Evolutionary conservation across 2,888 invertebrate genomes (phyloP).

Genomic region (Monochamus alternatus): DNA sequence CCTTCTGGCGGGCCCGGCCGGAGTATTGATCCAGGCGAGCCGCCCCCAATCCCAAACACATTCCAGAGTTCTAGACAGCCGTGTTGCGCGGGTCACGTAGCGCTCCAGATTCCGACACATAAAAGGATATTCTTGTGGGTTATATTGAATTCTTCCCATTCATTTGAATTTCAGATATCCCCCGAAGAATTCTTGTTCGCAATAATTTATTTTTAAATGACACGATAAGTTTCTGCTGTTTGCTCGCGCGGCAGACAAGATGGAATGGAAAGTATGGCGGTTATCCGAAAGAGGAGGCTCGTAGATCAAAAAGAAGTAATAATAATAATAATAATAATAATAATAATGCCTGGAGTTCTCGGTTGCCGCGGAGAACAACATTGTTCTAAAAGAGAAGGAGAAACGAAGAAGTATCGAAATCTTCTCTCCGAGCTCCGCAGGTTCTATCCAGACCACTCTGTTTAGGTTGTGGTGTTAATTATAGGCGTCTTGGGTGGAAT

Average conservation of each 20-base stretch:
- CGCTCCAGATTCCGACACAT: slow-evolving; percentile 37
- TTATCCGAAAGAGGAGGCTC: slow-evolving; percentile 1
- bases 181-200: slow-evolving; percentile 14
- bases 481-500: too few relatives aligned
- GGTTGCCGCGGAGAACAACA: too few relatives aligned
- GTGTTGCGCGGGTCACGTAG: slow-evolving; percentile 36
- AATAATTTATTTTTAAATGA: slow-evolving; percentile 32
- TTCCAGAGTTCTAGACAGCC: slow-evolving; percentile 14
- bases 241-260: not conserved
- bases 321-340: too few relatives aligned
- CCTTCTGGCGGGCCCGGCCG: not conserved
- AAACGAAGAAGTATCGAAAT: too few relatives aligned
- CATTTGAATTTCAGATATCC: slow-evolving; percentile 42
- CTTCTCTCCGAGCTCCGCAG: too few relatives aligned
- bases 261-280: not conserved
- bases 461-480: too few relatives aligned
- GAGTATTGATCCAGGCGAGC: slow-evolving; percentile 32
- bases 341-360: too few relatives aligned
- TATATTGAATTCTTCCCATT: slow-evolving; percentile 43
- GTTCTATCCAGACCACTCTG: too few relatives aligned
- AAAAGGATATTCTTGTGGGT: slow-evolving; percentile 22
- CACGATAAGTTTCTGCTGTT: slow-evolving; percentile 21
- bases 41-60: slow-evolving; percentile 24
- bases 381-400: too few relatives aligned
- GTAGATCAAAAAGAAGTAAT: not conserved